Conservation (phyloP, 2,797 vertebrate genomes). For the Poeciliopsis paucimaculata region DNA sequence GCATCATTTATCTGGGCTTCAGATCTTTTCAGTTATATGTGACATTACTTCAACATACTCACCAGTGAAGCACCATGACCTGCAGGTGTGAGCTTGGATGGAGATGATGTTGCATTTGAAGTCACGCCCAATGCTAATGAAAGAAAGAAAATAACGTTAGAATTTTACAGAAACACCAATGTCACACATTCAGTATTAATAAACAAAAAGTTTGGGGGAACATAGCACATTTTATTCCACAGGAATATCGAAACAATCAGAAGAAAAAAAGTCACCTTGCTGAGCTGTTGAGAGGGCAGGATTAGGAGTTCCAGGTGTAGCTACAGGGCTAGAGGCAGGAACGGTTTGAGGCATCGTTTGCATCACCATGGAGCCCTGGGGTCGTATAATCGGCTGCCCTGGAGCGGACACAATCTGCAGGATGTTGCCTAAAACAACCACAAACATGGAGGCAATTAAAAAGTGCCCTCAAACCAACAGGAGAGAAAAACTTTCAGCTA, state of each 20-base stretch:
- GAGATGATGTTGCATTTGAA: conserved; percentile 64
- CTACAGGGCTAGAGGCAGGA: conserved; percentile 83
- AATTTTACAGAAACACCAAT: background rate
- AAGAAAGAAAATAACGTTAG: conserved; percentile 15
- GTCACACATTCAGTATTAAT: background rate
- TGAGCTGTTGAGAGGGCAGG: conserved; percentile 77
- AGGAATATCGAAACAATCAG: background rate
- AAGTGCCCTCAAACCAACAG: background rate
- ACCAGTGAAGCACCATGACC: conserved; percentile 67
- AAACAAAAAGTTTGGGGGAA: background rate
- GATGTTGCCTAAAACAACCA: conserved; percentile 87
- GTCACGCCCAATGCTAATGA: conserved; percentile 52
- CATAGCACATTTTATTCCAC: background rate
- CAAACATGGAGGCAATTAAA: conserved; percentile 17
- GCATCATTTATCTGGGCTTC: background rate
- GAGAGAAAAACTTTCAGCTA: background rate
- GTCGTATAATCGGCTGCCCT: conserved; percentile 90
- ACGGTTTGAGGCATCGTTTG: conserved; percentile 87
- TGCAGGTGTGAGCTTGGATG: conserved; percentile 58
- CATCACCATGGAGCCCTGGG: conserved; percentile 91
- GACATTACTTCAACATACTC: conserved; percentile 19
- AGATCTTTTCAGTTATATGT: background rate
- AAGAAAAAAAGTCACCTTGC: conserved; percentile 79
- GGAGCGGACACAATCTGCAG: conserved; percentile 97
- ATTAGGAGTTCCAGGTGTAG: conserved; percentile 79